Percentiles rank a stretch among this genome's conserved stretches.
Conservation (phyloP, 2,888 invertebrate genomes). For the Tanypteryx hageni region DNA sequence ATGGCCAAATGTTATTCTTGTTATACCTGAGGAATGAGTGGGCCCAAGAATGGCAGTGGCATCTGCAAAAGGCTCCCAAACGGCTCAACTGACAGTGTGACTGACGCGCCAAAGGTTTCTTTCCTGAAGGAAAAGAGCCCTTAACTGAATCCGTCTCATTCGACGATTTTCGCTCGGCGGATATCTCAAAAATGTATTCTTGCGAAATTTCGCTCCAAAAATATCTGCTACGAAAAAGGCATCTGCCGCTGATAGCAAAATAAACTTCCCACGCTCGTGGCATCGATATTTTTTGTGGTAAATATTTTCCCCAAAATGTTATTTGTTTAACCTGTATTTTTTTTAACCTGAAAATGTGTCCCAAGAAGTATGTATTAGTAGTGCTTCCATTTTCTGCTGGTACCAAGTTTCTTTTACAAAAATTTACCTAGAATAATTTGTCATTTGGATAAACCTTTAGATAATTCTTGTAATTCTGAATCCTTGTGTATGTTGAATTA, state of each 20-base stretch:
- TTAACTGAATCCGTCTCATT: constrained; percentile 42
- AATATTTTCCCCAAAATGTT: too few species aligned
- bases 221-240: background rate
- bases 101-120: constrained; percentile 52
- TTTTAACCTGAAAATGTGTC: too few species aligned
- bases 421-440: too few species aligned
- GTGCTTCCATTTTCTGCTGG: too few species aligned
- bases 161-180: constrained; percentile 52
- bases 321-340: too few species aligned
- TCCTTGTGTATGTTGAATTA: too few species aligned
- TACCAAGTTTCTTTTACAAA: too few species aligned
- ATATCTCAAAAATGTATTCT: constrained; percentile 33
- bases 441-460: too few species aligned
- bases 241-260: background rate
- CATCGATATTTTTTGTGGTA: too few species aligned
- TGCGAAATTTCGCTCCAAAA: background rate
- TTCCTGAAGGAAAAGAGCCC: constrained; percentile 44
- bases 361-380: too few species aligned
- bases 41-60: constrained; percentile 48
- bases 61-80: constrained; percentile 34
- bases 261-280: too few species aligned
- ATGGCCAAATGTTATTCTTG: background rate
- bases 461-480: too few species aligned
- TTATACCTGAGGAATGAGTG: background rate
- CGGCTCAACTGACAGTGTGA: constrained; percentile 56